Percentiles rank a stretch among this genome's conserved stretches.
phyloP scores from a whole-genome alignment of 2,113 vertebrate species.

The Calyptommatus sinebrachiatus region DNA sequence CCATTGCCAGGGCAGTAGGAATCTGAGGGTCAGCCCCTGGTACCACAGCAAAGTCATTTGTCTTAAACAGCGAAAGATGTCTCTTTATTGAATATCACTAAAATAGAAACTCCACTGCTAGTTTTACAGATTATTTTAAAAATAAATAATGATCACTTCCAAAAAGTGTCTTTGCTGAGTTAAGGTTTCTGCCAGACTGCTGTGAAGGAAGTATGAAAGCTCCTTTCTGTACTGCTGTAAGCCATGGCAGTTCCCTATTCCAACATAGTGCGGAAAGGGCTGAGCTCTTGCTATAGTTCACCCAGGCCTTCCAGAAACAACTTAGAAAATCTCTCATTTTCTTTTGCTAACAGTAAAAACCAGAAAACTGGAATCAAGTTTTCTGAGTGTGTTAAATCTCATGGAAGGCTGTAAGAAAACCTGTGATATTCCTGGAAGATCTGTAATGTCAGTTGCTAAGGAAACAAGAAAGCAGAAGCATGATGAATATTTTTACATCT shows the following conservation, averaged over 20 bases:
- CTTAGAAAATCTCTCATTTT: background rate
- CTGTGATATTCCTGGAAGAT: conserved; percentile 4
- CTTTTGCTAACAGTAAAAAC: background rate
- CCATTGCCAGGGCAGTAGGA: background rate
- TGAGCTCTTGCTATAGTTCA: background rate
- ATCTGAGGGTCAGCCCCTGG: background rate
- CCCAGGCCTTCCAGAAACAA: background rate
- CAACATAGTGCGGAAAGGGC: too few relatives aligned
- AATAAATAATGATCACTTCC: background rate
- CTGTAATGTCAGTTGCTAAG: conserved; percentile 11
- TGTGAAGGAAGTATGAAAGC: too few relatives aligned
- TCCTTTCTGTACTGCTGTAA: too few relatives aligned
- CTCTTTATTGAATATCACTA: background rate
- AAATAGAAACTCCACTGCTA: background rate
- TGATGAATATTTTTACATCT: background rate
- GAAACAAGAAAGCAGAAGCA: background rate
- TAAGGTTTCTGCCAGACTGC: too few relatives aligned
- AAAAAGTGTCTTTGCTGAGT: background rate
- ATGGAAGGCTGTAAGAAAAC: background rate
- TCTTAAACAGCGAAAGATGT: background rate
- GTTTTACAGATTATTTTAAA: background rate
- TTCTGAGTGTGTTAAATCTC: background rate
- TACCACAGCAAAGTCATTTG: background rate
- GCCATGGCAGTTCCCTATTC: too few relatives aligned
- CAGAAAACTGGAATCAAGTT: background rate